Percentiles rank a stretch among this genome's conserved stretches.
These are phyloP conservation scores for Daboia siamensis DNA, from an alignment of 2,113 vertebrate genomes.

Conservation along the genomic window DNA sequence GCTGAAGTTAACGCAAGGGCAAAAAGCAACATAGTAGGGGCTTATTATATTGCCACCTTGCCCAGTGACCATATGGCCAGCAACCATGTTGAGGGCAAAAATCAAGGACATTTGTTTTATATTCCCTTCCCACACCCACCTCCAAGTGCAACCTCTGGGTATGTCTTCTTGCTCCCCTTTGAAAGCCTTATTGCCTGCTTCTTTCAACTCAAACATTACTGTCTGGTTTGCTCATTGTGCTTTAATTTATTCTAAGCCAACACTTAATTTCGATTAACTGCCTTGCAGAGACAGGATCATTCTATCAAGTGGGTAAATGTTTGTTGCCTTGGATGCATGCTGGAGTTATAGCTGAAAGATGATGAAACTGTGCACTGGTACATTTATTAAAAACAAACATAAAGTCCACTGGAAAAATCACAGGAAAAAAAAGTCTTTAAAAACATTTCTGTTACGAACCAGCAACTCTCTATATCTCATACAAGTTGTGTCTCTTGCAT, in stretches of 20 bases:
- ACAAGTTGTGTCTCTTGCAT: background rate
- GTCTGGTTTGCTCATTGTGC: background rate
- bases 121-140: background rate
- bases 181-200: background rate
- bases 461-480: background rate
- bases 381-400: background rate
- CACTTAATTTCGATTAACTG: background rate
- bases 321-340: background rate
- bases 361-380: background rate
- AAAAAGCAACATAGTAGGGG: background rate
- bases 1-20: background rate
- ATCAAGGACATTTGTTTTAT: background rate
- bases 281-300: background rate
- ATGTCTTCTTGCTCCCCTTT: background rate
- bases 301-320: background rate
- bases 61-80: background rate
- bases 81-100: background rate
- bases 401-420: background rate
- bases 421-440: background rate
- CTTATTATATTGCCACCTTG: background rate
- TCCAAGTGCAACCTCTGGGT: background rate
- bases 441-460: background rate
- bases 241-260: background rate
- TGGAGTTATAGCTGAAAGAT: background rate
- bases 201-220: background rate